Evolutionary conservation across 2,797 vertebrate genomes (phyloP).

Genomic region (Argya squamiceps): DNA sequence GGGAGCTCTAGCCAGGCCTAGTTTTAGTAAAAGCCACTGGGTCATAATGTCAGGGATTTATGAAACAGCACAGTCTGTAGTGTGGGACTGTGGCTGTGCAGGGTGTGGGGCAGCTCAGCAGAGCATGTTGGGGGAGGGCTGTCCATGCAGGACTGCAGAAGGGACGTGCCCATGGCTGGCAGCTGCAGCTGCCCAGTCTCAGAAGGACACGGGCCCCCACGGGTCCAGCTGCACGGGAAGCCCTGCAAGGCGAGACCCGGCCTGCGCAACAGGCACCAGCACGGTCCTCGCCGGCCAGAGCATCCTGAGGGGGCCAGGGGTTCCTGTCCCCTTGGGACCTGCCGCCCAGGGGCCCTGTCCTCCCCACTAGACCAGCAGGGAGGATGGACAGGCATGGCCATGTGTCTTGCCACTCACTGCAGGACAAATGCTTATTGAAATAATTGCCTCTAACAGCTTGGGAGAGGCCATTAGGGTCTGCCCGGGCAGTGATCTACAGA

Average conservation of each 20-base stretch:
- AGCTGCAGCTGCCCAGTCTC: accelerated
- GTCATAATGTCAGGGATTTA: background rate
- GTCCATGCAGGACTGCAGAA: background rate
- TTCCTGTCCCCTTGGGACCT: accelerated
- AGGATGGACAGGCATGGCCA: background rate
- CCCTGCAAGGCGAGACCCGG: accelerated
- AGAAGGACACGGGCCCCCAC: accelerated
- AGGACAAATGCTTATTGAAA: constrained; percentile 58
- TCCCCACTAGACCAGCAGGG: accelerated
- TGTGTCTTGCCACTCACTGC: background rate
- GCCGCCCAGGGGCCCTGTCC: accelerated
- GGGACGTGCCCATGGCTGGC: accelerated
- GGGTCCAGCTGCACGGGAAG: background rate
- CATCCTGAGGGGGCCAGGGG: accelerated
- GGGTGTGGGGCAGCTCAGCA: background rate
- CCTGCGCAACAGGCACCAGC: accelerated
- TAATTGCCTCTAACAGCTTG: constrained; percentile 66
- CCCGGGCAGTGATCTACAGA: constrained; percentile 55
- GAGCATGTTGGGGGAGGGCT: background rate
- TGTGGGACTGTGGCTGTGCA: background rate
- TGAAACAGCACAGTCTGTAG: background rate
- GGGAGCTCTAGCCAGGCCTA: background rate
- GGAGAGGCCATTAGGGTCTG: constrained; percentile 64
- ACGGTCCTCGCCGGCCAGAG: accelerated
- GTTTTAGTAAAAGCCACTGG: background rate